Evolutionary conservation across 64 coral and sea anemone genomes (phyloP), one percentile per base, ranked within the genome.

Genomic region (Pocillopora verrucosa): DNA sequence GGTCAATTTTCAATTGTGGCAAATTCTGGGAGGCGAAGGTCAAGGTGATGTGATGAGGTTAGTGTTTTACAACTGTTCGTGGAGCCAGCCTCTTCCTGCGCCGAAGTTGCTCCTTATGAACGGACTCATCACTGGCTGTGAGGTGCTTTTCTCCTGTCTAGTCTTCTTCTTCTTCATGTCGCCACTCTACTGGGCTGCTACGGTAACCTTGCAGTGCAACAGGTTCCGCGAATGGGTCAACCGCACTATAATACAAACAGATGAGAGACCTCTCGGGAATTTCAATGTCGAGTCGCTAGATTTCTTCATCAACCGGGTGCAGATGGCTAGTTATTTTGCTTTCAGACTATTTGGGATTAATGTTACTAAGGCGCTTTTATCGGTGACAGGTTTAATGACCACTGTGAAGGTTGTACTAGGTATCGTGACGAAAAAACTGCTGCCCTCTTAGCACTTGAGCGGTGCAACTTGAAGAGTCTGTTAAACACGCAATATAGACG

Each of bases 151-250:
- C 51, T 89, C 88, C 24, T 14, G 14, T 11, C 41, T 89, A 14
- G 88, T 89, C 4, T 89, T 89, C 65, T 89, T 89, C 56, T 67
- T 89, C 34, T 89, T 89, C 38, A 89, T 67, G 11, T 89, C 63
- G 2, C 88, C 88, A 0, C 63, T 89, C 20, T 89, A 24, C 14
- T 89, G 88, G 88, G 77, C 88, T 80, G 88, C 77, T 12, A 89
- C 80, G 88, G 76, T 89, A 58, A 80, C 76, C 10, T 76, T 88
- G 13, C 45, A 88, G 10, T 88, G 87, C 63, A 77, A 88, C 59
- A 45, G 68, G 62, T 74, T 87, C 22, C 84, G 69, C 38, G 84
- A 87, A 35, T 87, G 84, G 69, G 17, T 87, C 57, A 87, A 87
- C 68, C 34, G 60, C 2, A 77, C 76, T 7, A 59, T 58, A 14